Base-by-base conservation (phyloP, 2,113 vertebrate genomes). In the Macroglossus sobrinus region DNA sequence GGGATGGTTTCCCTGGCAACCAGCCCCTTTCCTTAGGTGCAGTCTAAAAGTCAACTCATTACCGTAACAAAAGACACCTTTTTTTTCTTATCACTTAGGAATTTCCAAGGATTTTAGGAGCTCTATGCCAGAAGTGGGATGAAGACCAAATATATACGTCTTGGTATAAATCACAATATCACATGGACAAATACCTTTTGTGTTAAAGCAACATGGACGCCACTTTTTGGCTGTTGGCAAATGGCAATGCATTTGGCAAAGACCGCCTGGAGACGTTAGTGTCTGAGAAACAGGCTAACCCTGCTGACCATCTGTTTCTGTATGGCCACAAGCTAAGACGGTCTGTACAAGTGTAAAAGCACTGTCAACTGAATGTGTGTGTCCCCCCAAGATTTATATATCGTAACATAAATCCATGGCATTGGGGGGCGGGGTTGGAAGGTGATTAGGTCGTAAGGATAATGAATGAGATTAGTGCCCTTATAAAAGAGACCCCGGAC, bases 201-300 rank as follows among this genome's bases (percentile, higher is more conserved):
- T 8, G 38, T 11, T 15, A 64, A 72, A 66, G 33, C 33, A n/a
- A 26, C n/a, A 9, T 4, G 2, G 33, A 22, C 0, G 9, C 16
- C 53, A 2, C 11, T 0, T 53, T 33, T 16, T 30, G 40, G 35
- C 72, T 33, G 61, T 15, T 21, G n/a, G 22, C 24, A 66, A 71
- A 18, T 0, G 1, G 14, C 26, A 2, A 7, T 0, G 21, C 2
- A 0, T 14, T 47, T n/a, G 45, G 22, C 55, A 47, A 53, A 0
- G 7, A 9, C 40, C 26, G 53, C 61, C 57, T 47, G 19, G 69
- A 63, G 19, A 12, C 22, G 14, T 6, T 7, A 11, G 18, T 1
- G 19, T n/a, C n/a, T n/a, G n/a, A n/a, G n/a, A n/a, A n/a, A n/a
- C 8, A 7, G 55, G 30, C 69, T 57, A 40, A 18, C 24, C 24